phyloP scores from a whole-genome alignment of 64 coral and sea anemone species.

The Montipora cactus region DNA sequence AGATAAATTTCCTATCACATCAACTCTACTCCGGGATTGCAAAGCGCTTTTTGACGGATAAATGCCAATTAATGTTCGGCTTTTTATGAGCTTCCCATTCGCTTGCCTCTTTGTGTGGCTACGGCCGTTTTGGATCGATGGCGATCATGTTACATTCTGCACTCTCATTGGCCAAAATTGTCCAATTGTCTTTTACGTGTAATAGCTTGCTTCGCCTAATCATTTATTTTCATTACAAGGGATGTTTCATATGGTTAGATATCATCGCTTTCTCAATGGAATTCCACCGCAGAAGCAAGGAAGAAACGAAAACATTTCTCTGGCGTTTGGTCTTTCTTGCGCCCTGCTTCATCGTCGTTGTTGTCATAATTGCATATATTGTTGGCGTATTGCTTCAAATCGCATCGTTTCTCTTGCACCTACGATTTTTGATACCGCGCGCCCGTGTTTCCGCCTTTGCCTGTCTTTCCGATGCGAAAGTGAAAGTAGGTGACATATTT shows the following conservation, averaged over 20 bases:
- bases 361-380: constrained; percentile 9
- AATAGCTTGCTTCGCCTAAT: not conserved
- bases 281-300: not conserved
- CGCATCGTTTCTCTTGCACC: too few relatives aligned
- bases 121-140: too few relatives aligned
- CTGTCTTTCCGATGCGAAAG: not conserved
- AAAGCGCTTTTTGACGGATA: too few relatives aligned
- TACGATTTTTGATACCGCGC: too few relatives aligned
- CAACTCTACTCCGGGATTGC: too few relatives aligned
- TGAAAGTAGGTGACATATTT: not conserved
- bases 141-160: too few relatives aligned
- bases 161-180: too few relatives aligned
- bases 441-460: not conserved
- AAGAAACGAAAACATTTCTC: not conserved
- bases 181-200: not conserved
- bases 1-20: too few relatives aligned
- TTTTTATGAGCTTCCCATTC: too few relatives aligned
- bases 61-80: too few relatives aligned
- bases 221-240: constrained; percentile 14
- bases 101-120: too few relatives aligned
- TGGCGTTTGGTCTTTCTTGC: not conserved
- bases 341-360: not conserved
- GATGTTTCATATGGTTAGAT: not conserved
- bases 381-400: constrained; percentile 4
- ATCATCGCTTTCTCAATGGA: not conserved